These are phyloP conservation scores for Drosophila robusta DNA, from an alignment of 2,888 invertebrate species.

Conservation along the genomic window DNA sequence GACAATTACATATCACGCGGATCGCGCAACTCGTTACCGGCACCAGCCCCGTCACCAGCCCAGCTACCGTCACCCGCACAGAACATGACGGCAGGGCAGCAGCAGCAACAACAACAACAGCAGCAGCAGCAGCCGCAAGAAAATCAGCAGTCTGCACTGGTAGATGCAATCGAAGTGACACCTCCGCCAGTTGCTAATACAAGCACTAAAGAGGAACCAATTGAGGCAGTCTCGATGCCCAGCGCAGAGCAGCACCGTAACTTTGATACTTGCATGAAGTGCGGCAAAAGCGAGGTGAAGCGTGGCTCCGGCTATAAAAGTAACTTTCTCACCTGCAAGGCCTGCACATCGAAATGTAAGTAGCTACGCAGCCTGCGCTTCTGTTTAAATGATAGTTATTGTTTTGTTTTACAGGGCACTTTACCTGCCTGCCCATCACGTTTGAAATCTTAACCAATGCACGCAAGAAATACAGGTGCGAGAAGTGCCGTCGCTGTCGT, in stretches of 20 bases:
- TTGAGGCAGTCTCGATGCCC: not conserved
- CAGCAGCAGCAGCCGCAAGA: not conserved
- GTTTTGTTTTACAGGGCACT: conserved; percentile 76
- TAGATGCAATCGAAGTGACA: not conserved
- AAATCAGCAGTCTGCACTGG: not conserved
- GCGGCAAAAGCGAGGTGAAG: conserved; percentile 72
- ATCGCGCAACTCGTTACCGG: conserved; percentile 51
- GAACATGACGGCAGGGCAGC: conserved; percentile 3
- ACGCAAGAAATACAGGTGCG: conserved; percentile 91
- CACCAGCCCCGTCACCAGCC: not conserved
- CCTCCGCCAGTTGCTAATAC: not conserved
- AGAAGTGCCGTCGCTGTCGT: conserved; percentile 94
- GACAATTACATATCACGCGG: conserved; percentile 90
- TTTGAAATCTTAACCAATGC: conserved; percentile 74
- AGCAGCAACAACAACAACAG: not conserved
- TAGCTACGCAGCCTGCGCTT: not conserved
- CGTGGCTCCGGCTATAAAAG: conserved; percentile 78
- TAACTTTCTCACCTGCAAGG: conserved; percentile 77
- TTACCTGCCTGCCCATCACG: conserved; percentile 68
- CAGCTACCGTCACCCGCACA: conserved; percentile 2
- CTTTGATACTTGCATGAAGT: conserved; percentile 71
- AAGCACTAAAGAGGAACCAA: conserved; percentile 4
- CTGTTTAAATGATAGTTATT: not conserved
- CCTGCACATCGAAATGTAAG: conserved; percentile 76
- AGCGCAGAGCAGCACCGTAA: conserved; percentile 23